Evolutionary conservation across 2,888 invertebrate genomes (phyloP).

Genomic region (Amphipoea oculea): DNA sequence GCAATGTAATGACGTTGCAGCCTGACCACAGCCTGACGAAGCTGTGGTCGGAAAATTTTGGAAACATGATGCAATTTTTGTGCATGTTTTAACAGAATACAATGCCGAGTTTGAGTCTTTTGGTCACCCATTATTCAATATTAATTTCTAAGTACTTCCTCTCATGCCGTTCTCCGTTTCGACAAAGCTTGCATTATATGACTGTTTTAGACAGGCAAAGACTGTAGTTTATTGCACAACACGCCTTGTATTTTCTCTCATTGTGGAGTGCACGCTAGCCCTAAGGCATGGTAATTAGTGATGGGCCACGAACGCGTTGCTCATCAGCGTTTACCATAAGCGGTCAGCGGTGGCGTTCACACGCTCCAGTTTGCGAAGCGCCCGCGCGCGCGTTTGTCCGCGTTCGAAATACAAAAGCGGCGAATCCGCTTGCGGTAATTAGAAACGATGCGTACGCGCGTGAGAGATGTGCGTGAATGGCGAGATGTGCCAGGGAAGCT

Average conservation of each 20-base stretch:
- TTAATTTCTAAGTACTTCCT: slow-evolving; percentile 18
- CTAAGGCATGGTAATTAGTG: slow-evolving; percentile 72
- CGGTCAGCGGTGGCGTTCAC: slow-evolving; percentile 72
- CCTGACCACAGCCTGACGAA: slow-evolving; percentile 9
- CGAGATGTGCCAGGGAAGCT: slow-evolving; percentile 48
- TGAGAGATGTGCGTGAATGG: slow-evolving; percentile 63
- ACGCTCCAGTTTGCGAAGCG: slow-evolving; percentile 77
- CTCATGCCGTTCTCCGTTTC: neutral
- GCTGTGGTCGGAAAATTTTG: neutral
- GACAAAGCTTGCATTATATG: slow-evolving; percentile 32
- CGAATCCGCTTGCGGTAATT: slow-evolving; percentile 68
- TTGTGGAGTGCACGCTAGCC: slow-evolving; percentile 50
- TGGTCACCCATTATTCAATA: neutral
- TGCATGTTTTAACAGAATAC: neutral
- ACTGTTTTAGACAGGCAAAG: slow-evolving; percentile 40
- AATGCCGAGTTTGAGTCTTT: neutral
- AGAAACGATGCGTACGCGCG: slow-evolving; percentile 59
- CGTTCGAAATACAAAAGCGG: slow-evolving; percentile 68
- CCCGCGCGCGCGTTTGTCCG: slow-evolving; percentile 62
- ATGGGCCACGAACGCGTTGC: slow-evolving; percentile 66
- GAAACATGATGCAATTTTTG: slow-evolving; percentile 6
- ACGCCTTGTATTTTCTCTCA: slow-evolving; percentile 44
- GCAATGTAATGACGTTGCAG: neutral
- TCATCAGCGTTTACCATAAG: slow-evolving; percentile 75
- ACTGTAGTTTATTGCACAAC: slow-evolving; percentile 25